phyloP scores from a whole-genome alignment of 2,113 vertebrate species.

The Microtus oregoni region DNA sequence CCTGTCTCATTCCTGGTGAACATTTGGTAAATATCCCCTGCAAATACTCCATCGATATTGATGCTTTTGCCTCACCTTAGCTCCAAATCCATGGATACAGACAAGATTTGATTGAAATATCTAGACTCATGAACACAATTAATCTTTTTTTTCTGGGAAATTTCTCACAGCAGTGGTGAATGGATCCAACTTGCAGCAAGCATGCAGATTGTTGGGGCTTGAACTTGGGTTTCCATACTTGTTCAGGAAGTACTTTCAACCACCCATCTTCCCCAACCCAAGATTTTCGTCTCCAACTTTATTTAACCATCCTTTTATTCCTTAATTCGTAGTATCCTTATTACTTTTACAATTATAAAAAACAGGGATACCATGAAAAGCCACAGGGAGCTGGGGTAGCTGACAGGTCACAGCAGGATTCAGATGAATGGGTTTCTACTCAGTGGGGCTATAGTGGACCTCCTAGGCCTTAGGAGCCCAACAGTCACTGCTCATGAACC shows the following conservation, averaged over 20 bases:
- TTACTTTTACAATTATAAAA: neutral
- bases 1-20: neutral
- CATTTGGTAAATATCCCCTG: neutral
- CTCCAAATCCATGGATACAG: neutral
- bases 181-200: neutral
- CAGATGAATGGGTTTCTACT: neutral
- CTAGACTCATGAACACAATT: neutral
- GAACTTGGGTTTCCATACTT: no score
- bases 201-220: no score
- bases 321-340: neutral
- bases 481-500: neutral
- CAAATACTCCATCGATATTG: neutral
- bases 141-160: neutral
- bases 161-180: neutral
- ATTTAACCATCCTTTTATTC: neutral
- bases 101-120: neutral
- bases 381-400: neutral
- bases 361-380: neutral
- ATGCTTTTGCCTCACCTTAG: neutral
- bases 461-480: rapidly evolving
- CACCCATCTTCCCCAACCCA: neutral
- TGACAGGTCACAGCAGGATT: neutral
- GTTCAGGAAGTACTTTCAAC: neutral
- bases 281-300: neutral
- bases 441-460: neutral